phyloP scores from a whole-genome alignment of 2,888 invertebrate genomes.

The Andrena trimmerana region DNA sequence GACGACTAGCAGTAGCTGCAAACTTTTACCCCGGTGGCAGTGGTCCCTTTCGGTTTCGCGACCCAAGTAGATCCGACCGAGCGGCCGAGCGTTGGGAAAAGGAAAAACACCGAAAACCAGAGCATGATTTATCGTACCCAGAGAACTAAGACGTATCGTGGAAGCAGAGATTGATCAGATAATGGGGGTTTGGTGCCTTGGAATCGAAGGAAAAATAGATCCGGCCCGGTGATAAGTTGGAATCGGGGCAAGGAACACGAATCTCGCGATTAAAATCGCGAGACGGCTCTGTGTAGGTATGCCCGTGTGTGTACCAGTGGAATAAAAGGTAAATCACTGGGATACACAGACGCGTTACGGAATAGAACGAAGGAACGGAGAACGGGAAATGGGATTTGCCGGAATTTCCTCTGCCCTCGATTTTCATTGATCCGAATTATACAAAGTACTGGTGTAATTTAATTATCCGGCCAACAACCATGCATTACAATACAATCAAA shows the following conservation, averaged over 20 bases:
- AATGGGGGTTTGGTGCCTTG: not conserved
- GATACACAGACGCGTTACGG: slow-evolving; percentile 11
- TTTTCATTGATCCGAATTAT: slow-evolving; percentile 66
- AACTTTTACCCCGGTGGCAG: slow-evolving; percentile 47
- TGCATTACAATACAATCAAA: slow-evolving; percentile 72
- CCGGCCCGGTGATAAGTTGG: not conserved
- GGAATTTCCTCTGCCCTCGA: slow-evolving; percentile 46
- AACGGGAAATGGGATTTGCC: slow-evolving; percentile 49
- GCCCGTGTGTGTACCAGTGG: not conserved
- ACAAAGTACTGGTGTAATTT: slow-evolving; percentile 70
- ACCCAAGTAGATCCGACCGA: not conserved
- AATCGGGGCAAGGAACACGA: not conserved
- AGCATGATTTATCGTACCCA: slow-evolving; percentile 67
- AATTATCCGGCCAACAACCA: slow-evolving; percentile 64
- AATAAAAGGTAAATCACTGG: slow-evolving; percentile 53
- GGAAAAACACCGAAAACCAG: slow-evolving; percentile 6
- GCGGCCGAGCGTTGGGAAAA: not conserved
- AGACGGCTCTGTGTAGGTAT: not conserved
- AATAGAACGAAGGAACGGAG: slow-evolving; percentile 35
- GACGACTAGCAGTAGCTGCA: slow-evolving; percentile 49
- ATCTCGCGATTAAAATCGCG: slow-evolving; percentile 35
- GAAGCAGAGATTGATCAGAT: slow-evolving; percentile 27
- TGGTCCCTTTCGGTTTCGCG: slow-evolving; percentile 34
- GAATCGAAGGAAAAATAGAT: slow-evolving; percentile 8
- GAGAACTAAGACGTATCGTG: slow-evolving; percentile 35